phyloP scores from a whole-genome alignment of 1,140 invertebrate genomes.

The Mactra quadrangularis region DNA sequence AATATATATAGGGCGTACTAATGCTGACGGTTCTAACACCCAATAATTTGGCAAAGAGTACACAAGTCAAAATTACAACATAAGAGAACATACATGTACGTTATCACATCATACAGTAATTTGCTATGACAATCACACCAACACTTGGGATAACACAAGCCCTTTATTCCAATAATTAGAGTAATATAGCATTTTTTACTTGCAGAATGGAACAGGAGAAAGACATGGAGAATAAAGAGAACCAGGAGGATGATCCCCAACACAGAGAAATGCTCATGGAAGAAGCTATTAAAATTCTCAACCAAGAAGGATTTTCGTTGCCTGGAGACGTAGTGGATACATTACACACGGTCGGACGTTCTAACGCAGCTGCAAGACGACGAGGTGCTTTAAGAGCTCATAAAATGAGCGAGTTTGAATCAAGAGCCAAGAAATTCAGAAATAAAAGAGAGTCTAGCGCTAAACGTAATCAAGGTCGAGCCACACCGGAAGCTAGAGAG shows the following conservation, averaged over 20 bases:
- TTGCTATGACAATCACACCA: too few species aligned
- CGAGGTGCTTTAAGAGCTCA: slow-evolving; percentile 37
- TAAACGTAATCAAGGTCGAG: slow-evolving; percentile 1
- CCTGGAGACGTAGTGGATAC: slow-evolving; percentile 52
- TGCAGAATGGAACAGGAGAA: too few species aligned
- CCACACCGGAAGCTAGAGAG: too few species aligned
- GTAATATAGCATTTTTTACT: too few species aligned
- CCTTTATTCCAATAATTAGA: too few species aligned
- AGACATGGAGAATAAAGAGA: slow-evolving; percentile 25
- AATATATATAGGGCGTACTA: too few species aligned
- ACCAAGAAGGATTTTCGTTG: slow-evolving; percentile 45
- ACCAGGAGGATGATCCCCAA: slow-evolving; percentile 5
- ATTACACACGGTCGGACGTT: slow-evolving; percentile 38
- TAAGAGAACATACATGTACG: too few species aligned
- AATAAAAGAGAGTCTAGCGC: slow-evolving; percentile 33
- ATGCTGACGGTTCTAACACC: too few species aligned
- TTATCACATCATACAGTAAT: too few species aligned
- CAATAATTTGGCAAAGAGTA: too few species aligned
- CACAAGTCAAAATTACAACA: too few species aligned
- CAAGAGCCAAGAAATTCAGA: slow-evolving; percentile 9
- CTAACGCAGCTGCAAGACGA: slow-evolving; percentile 12
- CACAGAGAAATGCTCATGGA: slow-evolving; percentile 26
- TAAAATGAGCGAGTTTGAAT: slow-evolving; percentile 44
- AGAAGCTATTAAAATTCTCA: slow-evolving; percentile 48
- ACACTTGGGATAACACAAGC: too few species aligned